A percentile compares a stretch with the other conserved stretches of the same genome.
phyloP scores from a whole-genome alignment of 2,797 vertebrate species.

The Ptychobarbus kaznakovi region DNA sequence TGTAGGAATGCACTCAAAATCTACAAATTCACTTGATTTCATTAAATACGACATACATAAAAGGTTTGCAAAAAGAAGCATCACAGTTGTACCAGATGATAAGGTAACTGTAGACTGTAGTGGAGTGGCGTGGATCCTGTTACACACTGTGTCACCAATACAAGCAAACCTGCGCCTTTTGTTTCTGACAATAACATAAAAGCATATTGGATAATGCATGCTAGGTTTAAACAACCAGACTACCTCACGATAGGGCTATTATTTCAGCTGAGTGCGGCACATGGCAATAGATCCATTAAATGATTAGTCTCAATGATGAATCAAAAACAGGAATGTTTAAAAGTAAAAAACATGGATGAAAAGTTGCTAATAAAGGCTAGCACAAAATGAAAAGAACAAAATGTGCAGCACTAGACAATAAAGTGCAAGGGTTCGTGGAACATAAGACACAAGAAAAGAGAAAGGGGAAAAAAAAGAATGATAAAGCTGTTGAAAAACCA shows the following conservation, averaged over 20 bases:
- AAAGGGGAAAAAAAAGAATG: slow-evolving; percentile 23
- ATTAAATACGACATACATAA: not conserved
- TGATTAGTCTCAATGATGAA: not conserved
- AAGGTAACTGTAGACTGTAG: slow-evolving; percentile 47
- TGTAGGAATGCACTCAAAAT: not conserved
- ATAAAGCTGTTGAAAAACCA: slow-evolving; percentile 54
- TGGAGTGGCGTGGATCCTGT: slow-evolving; percentile 45
- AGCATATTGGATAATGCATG: slow-evolving; percentile 32
- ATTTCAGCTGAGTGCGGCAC: not conserved
- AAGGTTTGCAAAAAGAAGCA: slow-evolving; percentile 30
- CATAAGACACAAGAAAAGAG: slow-evolving; percentile 37
- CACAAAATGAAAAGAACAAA: slow-evolving; percentile 33
- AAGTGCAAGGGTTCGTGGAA: not conserved
- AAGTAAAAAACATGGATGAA: not conserved
- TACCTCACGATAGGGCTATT: not conserved
- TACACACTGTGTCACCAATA: slow-evolving; percentile 50
- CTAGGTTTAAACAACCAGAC: not conserved
- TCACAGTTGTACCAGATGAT: slow-evolving; percentile 48
- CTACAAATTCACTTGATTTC: not conserved
- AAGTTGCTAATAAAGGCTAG: not conserved
- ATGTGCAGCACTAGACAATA: slow-evolving; percentile 17
- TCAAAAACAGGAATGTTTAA: not conserved
- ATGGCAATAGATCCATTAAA: not conserved
- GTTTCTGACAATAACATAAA: slow-evolving; percentile 39
- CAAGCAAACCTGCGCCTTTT: slow-evolving; percentile 27